phyloP scores from a whole-genome alignment of 2,797 vertebrate genomes.

The Gallinago solitaria region DNA sequence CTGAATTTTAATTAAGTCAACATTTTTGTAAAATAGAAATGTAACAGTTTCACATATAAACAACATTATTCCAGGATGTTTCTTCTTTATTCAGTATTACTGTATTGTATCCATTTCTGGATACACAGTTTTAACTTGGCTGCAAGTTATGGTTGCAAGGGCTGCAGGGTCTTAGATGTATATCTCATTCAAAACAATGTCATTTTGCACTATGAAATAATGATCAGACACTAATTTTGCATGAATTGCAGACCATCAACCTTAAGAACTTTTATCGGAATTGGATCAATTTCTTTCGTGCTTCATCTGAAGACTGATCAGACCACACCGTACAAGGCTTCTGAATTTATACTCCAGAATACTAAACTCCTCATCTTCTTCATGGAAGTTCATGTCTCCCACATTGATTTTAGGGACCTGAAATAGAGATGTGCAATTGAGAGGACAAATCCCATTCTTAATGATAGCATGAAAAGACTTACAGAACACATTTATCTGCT shows the following conservation, averaged over 20 bases:
- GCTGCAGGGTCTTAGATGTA: not conserved
- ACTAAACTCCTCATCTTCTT: not conserved
- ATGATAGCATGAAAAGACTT: not conserved
- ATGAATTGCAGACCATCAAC: not conserved
- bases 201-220: not conserved
- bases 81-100: not conserved
- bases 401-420: not conserved
- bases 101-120: not conserved
- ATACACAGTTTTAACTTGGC: not conserved
- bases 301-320: not conserved
- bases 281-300: not conserved
- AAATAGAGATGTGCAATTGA: not conserved
- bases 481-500: rapidly evolving
- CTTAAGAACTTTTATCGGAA: not conserved
- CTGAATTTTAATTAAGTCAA: not conserved
- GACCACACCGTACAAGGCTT: not conserved
- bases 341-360: not conserved
- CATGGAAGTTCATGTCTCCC: not conserved
- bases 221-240: not conserved
- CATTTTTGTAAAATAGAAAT: not conserved
- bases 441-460: not conserved
- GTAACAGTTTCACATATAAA: not conserved
- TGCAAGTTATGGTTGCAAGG: not conserved
- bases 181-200: not conserved
- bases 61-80: not conserved